Evolutionary conservation across 2,113 vertebrate genomes (phyloP).

Genomic region (Setophaga kirtlandii): DNA sequence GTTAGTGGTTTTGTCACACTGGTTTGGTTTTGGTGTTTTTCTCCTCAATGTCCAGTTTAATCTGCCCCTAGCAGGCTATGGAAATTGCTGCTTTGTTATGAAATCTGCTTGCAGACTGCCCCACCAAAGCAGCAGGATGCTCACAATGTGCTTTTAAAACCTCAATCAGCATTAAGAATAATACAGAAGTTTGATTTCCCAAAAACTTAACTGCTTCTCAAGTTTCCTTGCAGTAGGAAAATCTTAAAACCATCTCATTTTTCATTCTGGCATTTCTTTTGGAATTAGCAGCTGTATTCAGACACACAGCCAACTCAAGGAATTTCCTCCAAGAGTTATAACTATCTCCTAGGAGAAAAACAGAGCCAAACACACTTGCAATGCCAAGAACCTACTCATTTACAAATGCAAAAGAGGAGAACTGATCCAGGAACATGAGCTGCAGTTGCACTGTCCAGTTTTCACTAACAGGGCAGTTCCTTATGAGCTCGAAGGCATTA

Average conservation of each 20-base stretch:
- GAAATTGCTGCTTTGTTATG: neutral
- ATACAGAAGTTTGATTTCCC: neutral
- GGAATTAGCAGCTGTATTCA: neutral
- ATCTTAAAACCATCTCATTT: neutral
- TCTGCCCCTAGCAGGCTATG: neutral
- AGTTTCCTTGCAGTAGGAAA: neutral
- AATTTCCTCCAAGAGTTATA: neutral
- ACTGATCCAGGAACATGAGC: neutral
- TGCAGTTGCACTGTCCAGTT: neutral
- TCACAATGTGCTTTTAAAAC: neutral
- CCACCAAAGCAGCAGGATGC: neutral
- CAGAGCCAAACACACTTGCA: neutral
- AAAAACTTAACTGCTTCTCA: neutral
- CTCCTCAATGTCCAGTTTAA: neutral
- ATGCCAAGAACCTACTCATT: constrained; percentile 12
- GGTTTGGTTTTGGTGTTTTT: neutral
- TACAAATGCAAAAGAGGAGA: neutral
- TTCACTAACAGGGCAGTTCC: neutral
- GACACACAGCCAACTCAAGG: neutral
- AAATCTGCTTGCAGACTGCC: neutral
- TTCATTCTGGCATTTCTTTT: neutral
- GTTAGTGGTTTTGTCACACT: neutral
- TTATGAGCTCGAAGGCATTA: neutral
- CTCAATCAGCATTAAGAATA: neutral
- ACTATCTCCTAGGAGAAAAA: constrained; percentile 51